These are phyloP conservation scores for Mormyrus proboscirostris DNA, from an alignment of 2,797 vertebrate genomes.

Conservation along the genomic window DNA sequence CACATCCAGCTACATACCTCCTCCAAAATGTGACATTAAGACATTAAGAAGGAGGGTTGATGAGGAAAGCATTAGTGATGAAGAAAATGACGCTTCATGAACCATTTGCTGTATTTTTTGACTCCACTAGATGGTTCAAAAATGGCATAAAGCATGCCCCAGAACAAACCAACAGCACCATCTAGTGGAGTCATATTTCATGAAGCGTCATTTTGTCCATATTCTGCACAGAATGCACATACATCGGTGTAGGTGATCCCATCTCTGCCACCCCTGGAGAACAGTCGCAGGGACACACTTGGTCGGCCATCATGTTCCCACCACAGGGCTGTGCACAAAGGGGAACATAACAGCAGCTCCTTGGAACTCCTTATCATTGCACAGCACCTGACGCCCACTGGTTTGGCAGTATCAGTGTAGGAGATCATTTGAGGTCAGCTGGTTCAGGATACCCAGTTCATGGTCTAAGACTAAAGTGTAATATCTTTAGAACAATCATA, in stretches of 20 bases:
- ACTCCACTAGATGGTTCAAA: background rate
- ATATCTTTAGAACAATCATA: background rate
- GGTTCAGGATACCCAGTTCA: background rate
- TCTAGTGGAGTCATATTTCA: background rate
- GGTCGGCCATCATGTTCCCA: conserved; percentile 27
- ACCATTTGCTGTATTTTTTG: background rate
- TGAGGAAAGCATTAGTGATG: conserved; percentile 31
- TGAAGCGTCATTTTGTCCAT: background rate
- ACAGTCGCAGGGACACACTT: conserved; percentile 59
- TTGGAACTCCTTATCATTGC: background rate
- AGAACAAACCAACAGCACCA: background rate
- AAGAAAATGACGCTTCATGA: background rate
- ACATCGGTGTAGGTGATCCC: conserved; percentile 61
- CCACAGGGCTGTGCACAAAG: conserved; percentile 49
- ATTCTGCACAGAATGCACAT: conserved; percentile 52
- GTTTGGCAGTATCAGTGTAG: background rate
- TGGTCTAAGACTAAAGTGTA: background rate
- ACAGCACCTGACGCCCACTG: background rate
- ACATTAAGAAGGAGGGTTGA: background rate
- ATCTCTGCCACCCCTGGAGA: conserved; percentile 70
- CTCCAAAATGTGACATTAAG: background rate
- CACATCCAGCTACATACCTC: background rate
- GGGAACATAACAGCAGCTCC: background rate
- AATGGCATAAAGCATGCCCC: background rate
- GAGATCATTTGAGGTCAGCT: background rate